Base-by-base conservation (phyloP, 2,888 invertebrate species). In the Hermaeophaga mercurialis region DNA sequence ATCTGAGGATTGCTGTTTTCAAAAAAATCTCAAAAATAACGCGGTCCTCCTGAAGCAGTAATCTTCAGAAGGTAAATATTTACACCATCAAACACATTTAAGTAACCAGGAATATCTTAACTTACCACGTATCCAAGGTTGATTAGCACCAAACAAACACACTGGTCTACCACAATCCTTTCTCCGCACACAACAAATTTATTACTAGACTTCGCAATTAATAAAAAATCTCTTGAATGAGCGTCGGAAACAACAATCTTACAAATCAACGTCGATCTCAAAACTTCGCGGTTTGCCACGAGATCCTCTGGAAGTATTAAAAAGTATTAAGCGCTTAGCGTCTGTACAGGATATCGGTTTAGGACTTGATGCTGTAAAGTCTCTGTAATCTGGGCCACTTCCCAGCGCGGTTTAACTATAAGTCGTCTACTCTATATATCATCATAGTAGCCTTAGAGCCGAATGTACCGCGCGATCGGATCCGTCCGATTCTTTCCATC, bases 361-460 rank as follows among this genome's bases (percentile, higher is more conserved):
- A 75, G 74, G 73, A 75, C 74, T 77, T 76, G 78, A 77, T 76
- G 70, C 77, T 74, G 76, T 75, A 78, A 77, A 78, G 78, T 77
- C 77, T 73, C 84, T 83, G 83, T 85, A 85, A 85, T 85, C 85
- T 85, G 84, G 84, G 82, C 85, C 85, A 85, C 85, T 85, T 85
- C 84, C 85, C 85, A 84, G 79, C 85, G 83, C 85, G 85, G 85
- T 85, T 85, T 85, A 85, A 85, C 84, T 75, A 82, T 85, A 85
- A 85, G 85, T 85, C 85, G 83, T 81, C 82, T 82, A 84, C 84
- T 85, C 85, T 84, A 85, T 85, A 85, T 85, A 85, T 85, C 85
- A 85, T 84, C 82, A 70, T 71, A 72, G 72, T 71, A 50, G 43
- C 50, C 50, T 34, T 34, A 43, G 33, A 66, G 65, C 63, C 66